Conservation (phyloP, 1,140 invertebrate genomes). For the Cotesia glomerata region DNA sequence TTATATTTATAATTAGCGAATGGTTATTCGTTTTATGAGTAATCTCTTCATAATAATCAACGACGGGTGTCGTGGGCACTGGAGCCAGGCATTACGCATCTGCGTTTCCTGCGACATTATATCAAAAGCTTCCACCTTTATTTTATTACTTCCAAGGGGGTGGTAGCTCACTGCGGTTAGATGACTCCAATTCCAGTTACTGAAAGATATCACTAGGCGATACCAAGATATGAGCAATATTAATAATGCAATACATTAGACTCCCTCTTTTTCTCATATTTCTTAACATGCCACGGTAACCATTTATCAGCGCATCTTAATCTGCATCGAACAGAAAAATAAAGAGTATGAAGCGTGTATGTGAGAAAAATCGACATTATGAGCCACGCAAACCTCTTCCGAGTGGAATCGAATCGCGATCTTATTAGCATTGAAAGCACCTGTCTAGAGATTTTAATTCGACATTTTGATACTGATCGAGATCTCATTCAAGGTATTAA, state of each 20-base stretch:
- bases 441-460: background rate
- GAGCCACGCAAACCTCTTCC: slow-evolving; percentile 1
- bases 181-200: background rate
- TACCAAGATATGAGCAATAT: background rate
- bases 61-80: slow-evolving; percentile 13
- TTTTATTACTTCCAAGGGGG: background rate
- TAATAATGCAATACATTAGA: slow-evolving; percentile 40
- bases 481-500: background rate
- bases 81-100: slow-evolving; percentile 28
- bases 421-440: background rate
- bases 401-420: slow-evolving; percentile 1
- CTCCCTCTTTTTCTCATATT: slow-evolving; percentile 34
- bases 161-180: background rate
- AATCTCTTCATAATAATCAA: slow-evolving; percentile 49
- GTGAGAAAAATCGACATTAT: slow-evolving; percentile 1
- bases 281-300: no score
- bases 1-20: slow-evolving; percentile 46
- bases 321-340: slow-evolving; percentile 2
- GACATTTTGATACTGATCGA: slow-evolving; percentile 1
- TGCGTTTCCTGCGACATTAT: slow-evolving; percentile 28
- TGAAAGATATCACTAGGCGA: no score
- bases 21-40: slow-evolving; percentile 16
- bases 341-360: background rate
- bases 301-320: no score
- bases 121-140: background rate